These are phyloP conservation scores for Zophobas morio DNA, from an alignment of 1,140 invertebrate species.

Conservation along the genomic window DNA sequence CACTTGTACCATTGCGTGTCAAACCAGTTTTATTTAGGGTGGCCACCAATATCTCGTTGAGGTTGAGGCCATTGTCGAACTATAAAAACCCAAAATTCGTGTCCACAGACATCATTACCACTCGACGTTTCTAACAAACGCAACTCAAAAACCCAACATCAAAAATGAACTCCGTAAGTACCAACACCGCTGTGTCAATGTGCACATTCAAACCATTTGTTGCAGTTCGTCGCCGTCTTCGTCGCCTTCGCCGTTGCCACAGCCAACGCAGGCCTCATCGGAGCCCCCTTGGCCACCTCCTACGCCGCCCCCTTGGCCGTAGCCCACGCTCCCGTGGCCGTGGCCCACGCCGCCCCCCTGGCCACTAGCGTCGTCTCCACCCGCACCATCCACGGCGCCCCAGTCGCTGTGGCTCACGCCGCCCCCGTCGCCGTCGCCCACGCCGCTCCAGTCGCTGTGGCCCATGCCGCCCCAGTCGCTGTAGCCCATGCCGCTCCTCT, in stretches of 20 bases:
- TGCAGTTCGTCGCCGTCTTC: constrained; percentile 21
- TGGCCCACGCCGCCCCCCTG: background rate
- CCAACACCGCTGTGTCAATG: background rate
- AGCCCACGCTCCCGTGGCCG: constrained; percentile 10
- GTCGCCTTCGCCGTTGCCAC: constrained; percentile 42
- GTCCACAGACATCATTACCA: constrained; percentile 4
- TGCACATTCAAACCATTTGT: background rate
- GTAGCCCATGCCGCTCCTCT: background rate
- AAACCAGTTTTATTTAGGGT: constrained; percentile 40
- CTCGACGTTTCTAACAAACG: constrained; percentile 16
- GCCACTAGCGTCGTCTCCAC: constrained; percentile 22
- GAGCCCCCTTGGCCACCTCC: constrained; percentile 24
- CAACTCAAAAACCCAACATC: background rate
- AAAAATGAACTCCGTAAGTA: constrained; percentile 26
- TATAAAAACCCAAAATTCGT: constrained; percentile 23
- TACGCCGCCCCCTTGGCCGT: background rate
- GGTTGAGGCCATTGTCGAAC: constrained; percentile 22
- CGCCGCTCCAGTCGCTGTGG: background rate
- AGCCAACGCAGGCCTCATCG: constrained; percentile 32
- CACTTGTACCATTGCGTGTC: constrained; percentile 6
- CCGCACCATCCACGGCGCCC: constrained; percentile 19
- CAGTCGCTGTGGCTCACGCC: constrained; percentile 9
- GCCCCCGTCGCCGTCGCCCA: background rate
- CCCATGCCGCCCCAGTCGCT: constrained; percentile 3
- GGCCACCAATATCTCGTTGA: constrained; percentile 29